A percentile compares a stretch with the other conserved stretches of the same genome.
phyloP scores from a whole-genome alignment of 2,888 invertebrate genomes.

The Lottia gigantea region DNA sequence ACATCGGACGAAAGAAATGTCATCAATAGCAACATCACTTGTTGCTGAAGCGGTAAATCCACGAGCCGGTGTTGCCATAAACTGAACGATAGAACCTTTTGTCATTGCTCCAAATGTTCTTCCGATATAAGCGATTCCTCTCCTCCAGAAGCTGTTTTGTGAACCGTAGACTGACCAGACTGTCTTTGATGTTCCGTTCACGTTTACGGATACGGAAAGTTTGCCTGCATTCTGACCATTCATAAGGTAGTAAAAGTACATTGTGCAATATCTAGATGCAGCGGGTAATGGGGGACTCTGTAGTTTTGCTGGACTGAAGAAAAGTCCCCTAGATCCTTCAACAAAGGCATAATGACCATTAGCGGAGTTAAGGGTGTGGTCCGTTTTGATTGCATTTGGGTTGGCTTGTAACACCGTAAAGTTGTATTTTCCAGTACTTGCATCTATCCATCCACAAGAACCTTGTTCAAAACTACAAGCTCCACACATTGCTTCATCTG shows the following conservation, averaged over 20 bases:
- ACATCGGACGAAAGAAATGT: conserved; percentile 55
- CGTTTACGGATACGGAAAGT: conserved; percentile 36
- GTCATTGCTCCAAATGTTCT: conserved; percentile 32
- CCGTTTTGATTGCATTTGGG: conserved; percentile 40
- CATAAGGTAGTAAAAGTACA: conserved; percentile 59
- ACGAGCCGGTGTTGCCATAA: conserved; percentile 36
- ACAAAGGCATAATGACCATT: conserved; percentile 52
- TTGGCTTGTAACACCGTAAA: conserved; percentile 44
- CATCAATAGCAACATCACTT: conserved; percentile 61
- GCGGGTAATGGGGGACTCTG: conserved; percentile 46
- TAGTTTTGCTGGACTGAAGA: conserved; percentile 41
- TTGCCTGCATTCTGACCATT: conserved; percentile 43
- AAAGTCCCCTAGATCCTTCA: conserved; percentile 44
- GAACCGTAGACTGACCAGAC: conserved; percentile 21
- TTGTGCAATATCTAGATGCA: conserved; percentile 45
- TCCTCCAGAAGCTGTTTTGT: conserved; percentile 38
- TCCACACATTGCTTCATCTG: conserved; percentile 59
- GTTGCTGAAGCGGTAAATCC: conserved; percentile 36
- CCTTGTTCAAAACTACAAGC: conserved; percentile 59
- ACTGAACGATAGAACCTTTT: conserved; percentile 31
- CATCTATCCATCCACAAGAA: conserved; percentile 56
- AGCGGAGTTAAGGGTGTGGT: conserved; percentile 41
- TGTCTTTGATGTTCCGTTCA: conserved; percentile 30
- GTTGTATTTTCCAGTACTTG: conserved; percentile 50
- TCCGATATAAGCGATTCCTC: conserved; percentile 44